Conservation (phyloP, 2,888 invertebrate species). For the Mystacides longicornis region DNA sequence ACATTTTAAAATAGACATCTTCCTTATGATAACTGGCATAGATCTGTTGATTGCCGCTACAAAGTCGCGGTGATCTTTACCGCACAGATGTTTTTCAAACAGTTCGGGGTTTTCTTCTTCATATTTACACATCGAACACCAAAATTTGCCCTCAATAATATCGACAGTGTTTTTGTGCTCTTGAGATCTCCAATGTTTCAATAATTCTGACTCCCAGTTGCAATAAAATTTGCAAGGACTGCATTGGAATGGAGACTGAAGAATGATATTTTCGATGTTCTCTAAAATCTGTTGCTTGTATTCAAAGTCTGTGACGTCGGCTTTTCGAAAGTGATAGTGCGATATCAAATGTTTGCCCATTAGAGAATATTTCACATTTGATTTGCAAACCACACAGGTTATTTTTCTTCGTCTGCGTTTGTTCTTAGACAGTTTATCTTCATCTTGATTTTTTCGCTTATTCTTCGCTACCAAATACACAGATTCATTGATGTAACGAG, state of each 20-base stretch:
- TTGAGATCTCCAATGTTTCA: slow-evolving; percentile 66
- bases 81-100: slow-evolving; percentile 63
- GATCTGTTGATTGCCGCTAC: slow-evolving; percentile 70
- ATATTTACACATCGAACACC: slow-evolving; percentile 69
- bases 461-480: slow-evolving; percentile 33
- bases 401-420: slow-evolving; percentile 53
- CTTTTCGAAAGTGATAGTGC: slow-evolving; percentile 74
- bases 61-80: slow-evolving; percentile 63
- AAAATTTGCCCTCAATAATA: slow-evolving; percentile 53
- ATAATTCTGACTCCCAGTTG: slow-evolving; percentile 63
- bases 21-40: slow-evolving; percentile 70
- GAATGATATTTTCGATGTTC: slow-evolving; percentile 70
- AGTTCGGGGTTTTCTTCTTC: slow-evolving; percentile 54
- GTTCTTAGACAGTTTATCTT: slow-evolving; percentile 30
- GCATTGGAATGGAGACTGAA: slow-evolving; percentile 81
- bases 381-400: slow-evolving; percentile 65
- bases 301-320: slow-evolving; percentile 50
- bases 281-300: slow-evolving; percentile 61
- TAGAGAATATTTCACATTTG: slow-evolving; percentile 57
- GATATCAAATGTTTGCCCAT: slow-evolving; percentile 83
- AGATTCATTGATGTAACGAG: slow-evolving; percentile 35
- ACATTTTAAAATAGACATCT: slow-evolving; percentile 58
- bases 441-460: slow-evolving; percentile 26
- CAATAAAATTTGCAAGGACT: slow-evolving; percentile 78
- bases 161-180: slow-evolving; percentile 49